Percentiles rank a stretch among this genome's conserved stretches.
phyloP scores from a whole-genome alignment of 2,888 invertebrate species.

The Plutella xylostella region DNA sequence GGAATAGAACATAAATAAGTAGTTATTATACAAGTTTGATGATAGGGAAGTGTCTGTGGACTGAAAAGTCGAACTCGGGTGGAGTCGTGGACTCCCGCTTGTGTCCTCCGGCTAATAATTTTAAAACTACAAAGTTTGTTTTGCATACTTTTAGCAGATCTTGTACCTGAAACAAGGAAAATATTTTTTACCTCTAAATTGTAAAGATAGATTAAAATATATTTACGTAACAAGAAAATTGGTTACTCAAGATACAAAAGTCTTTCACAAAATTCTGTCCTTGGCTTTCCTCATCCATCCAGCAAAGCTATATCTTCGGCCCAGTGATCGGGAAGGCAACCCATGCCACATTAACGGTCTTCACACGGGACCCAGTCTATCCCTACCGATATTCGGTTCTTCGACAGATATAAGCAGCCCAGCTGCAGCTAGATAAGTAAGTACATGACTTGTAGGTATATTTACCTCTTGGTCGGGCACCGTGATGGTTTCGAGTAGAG shows the following conservation, averaged over 20 bases:
- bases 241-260: neutral
- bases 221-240: neutral
- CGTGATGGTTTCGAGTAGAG: conserved; percentile 84
- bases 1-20: neutral
- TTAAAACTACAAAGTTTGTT: conserved; percentile 95
- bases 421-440: neutral
- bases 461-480: conserved; percentile 84
- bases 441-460: neutral
- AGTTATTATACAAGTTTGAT: conserved; percentile 75
- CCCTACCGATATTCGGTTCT: neutral
- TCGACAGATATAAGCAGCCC: neutral
- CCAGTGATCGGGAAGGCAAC: too few species aligned
- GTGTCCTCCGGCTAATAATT: conserved; percentile 92
- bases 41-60: conserved; percentile 91
- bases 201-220: neutral
- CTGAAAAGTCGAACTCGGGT: conserved; percentile 92
- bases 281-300: too few species aligned
- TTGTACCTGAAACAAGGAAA: conserved; percentile 69
- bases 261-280: neutral
- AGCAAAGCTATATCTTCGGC: too few species aligned
- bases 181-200: neutral
- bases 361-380: neutral
- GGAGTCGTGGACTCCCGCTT: conserved; percentile 86
- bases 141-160: conserved; percentile 91
- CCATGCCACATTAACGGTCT: neutral